These are phyloP conservation scores for Coccyzus lansbergi DNA, from an alignment of 2,797 vertebrate genomes.

Conservation along the genomic window DNA sequence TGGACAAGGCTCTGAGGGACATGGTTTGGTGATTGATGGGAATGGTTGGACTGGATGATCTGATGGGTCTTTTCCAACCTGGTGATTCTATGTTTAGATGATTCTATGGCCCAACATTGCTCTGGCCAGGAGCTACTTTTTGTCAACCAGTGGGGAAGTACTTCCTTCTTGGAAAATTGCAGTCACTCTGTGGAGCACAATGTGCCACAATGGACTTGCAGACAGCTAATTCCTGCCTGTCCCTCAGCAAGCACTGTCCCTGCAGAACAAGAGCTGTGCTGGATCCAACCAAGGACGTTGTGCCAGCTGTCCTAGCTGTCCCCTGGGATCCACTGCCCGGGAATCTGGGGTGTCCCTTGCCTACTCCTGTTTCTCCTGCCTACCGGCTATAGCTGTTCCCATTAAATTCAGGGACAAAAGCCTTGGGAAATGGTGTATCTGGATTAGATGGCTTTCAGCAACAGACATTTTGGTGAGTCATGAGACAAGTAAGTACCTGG, in stretches of 20 bases:
- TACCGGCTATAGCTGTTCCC: background rate
- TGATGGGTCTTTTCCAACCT: too few species aligned
- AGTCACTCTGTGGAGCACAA: background rate
- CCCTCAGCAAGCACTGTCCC: background rate
- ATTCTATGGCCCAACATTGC: fast-evolving
- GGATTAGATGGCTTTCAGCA: background rate
- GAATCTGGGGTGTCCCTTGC: background rate
- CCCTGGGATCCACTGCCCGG: background rate
- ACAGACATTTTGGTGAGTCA: fast-evolving
- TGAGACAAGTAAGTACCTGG: background rate
- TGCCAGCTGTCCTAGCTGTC: background rate
- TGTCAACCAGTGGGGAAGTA: background rate
- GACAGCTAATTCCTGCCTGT: background rate
- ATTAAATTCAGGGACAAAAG: too few species aligned
- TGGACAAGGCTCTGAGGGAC: too few species aligned
- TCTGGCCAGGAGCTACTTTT: background rate
- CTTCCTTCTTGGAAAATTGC: background rate
- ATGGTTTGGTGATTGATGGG: too few species aligned
- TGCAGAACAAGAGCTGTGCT: background rate
- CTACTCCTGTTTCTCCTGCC: background rate
- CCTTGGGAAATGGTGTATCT: background rate
- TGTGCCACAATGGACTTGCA: background rate
- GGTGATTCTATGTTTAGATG: too few species aligned
- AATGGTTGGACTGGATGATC: too few species aligned
- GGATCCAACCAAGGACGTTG: background rate